A percentile compares a stretch with the other conserved stretches of the same genome.
Conservation (phyloP, 1,140 invertebrate species). For the Hermetia illucens region DNA sequence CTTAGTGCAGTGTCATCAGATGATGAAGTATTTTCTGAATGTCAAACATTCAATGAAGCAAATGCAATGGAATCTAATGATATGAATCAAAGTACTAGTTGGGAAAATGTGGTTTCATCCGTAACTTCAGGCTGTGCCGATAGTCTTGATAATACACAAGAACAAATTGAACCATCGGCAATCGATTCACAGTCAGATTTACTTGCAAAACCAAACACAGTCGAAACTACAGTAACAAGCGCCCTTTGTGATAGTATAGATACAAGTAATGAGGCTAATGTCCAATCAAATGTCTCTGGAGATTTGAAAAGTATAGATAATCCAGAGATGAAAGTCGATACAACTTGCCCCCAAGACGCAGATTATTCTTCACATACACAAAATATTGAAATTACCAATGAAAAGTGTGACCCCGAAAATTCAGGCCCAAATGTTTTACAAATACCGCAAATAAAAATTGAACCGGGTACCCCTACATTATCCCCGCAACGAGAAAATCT, state of each 20-base stretch:
- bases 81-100: background rate
- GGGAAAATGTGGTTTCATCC: background rate
- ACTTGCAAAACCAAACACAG: background rate
- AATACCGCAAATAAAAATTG: too few relatives aligned
- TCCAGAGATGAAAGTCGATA: too few relatives aligned
- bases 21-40: constrained; percentile 22
- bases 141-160: background rate
- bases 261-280: background rate
- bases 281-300: too few relatives aligned
- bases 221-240: background rate
- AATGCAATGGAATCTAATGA: background rate
- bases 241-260: background rate
- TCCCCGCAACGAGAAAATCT: too few relatives aligned
- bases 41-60: constrained; percentile 8
- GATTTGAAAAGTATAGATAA: too few relatives aligned
- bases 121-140: background rate
- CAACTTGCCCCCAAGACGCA: too few relatives aligned
- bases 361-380: too few relatives aligned
- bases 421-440: too few relatives aligned
- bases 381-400: too few relatives aligned
- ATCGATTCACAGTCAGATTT: background rate
- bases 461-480: too few relatives aligned
- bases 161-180: background rate
- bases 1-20: constrained; percentile 10
- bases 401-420: too few relatives aligned